Percentiles rank a stretch among this genome's conserved stretches.
phyloP scores from a whole-genome alignment of 1,140 invertebrate species.

The Nylanderia fulva region DNA sequence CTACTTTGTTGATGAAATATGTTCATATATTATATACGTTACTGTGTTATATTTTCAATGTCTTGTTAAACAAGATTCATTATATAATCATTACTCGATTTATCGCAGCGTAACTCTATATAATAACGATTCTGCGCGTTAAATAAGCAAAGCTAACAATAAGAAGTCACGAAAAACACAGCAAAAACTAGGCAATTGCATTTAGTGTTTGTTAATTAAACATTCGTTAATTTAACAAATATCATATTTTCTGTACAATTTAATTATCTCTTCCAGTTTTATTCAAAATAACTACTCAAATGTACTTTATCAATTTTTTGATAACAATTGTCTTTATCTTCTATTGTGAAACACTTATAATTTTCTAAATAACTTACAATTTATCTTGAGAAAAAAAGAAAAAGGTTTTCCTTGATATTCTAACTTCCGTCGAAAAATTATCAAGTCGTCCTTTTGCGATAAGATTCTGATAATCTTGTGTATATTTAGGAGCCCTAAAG shows the following conservation, averaged over 20 bases:
- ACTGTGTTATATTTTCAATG: neutral
- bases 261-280: neutral
- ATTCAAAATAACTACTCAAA: neutral
- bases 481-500: neutral
- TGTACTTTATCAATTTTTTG: neutral
- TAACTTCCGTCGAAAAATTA: neutral
- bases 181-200: neutral
- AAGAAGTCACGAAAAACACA: neutral
- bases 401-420: neutral
- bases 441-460: neutral
- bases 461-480: neutral
- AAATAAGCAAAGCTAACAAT: conserved; percentile 26
- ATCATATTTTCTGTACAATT: neutral
- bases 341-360: neutral
- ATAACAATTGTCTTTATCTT: neutral
- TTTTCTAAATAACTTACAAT: neutral
- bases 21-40: neutral
- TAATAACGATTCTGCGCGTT: neutral
- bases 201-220: neutral
- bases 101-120: neutral
- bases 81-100: neutral
- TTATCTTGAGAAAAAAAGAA: neutral
- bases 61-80: neutral
- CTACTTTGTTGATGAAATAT: neutral
- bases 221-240: neutral